phyloP scores from a whole-genome alignment of 2,797 vertebrate genomes.

The Poeciliopsis paucimaculata region DNA sequence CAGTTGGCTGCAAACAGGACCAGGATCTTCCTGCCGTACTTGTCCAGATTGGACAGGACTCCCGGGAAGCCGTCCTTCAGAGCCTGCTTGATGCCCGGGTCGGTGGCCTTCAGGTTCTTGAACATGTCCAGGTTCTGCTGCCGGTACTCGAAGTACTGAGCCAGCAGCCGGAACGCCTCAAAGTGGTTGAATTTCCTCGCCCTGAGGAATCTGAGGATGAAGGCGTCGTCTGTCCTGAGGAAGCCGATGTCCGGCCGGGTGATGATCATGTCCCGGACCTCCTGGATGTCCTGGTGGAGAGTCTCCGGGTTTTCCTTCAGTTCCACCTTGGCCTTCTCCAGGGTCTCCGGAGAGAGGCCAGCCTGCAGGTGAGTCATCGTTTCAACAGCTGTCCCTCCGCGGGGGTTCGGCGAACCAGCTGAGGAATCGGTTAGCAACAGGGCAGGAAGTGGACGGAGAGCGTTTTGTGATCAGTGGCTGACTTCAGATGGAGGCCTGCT shows the following conservation, averaged over 20 bases:
- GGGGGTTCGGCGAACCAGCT: conserved; percentile 22
- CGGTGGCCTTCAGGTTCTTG: conserved; percentile 98
- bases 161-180: conserved; percentile 95
- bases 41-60: conserved; percentile 93
- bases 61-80: conserved; percentile 97
- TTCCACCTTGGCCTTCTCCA: conserved; percentile 98
- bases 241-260: conserved; percentile 98
- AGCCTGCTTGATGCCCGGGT: conserved; percentile 97
- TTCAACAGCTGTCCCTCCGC: conserved; percentile 61
- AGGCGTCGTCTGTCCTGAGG: conserved; percentile 96
- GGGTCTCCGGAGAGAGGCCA: conserved; percentile 96
- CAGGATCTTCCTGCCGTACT: conserved; percentile 96
- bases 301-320: conserved; percentile 98
- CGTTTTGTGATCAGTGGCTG: conserved; percentile 34
- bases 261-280: conserved; percentile 99
- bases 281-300: conserved; percentile 98
- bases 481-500: conserved; percentile 66
- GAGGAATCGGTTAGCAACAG: conserved; percentile 55
- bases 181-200: conserved; percentile 99
- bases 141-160: conserved; percentile 97
- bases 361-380: conserved; percentile 98
- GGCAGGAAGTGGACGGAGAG: conserved; percentile 22
- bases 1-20: conserved; percentile 98
- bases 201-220: conserved; percentile 95
- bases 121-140: conserved; percentile 99